Evolutionary conservation across 2,113 vertebrate species (phyloP).

Genomic region (Oncorhynchus mykiss): DNA sequence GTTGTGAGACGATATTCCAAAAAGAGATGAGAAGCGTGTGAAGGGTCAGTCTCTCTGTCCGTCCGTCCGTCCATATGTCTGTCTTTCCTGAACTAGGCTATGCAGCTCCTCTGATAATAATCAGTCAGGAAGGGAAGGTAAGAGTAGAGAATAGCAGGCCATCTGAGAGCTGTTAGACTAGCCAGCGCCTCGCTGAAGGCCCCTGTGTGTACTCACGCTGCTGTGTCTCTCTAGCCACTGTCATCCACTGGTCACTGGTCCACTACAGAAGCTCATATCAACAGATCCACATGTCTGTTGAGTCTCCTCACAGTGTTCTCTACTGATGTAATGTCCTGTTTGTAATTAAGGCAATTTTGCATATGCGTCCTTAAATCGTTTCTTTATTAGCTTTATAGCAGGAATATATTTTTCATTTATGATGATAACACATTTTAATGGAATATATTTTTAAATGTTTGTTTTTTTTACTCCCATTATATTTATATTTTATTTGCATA

Average conservation of each 20-base stretch:
- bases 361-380: neutral
- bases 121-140: constrained; percentile 54
- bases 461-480: too few relatives aligned
- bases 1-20: neutral
- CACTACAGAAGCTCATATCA: neutral
- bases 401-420: neutral
- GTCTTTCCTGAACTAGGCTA: constrained; percentile 17
- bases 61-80: constrained; percentile 9
- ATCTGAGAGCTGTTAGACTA: constrained; percentile 51
- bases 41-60: neutral
- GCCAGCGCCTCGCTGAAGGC: constrained; percentile 48
- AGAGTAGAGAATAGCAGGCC: constrained; percentile 27
- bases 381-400: neutral
- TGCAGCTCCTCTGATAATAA: constrained; percentile 56
- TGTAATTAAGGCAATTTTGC: neutral
- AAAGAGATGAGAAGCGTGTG: neutral
- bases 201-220: constrained; percentile 35
- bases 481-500: too few relatives aligned
- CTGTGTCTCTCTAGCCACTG: constrained; percentile 20
- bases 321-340: neutral
- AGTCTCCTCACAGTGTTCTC: neutral
- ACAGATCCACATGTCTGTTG: neutral
- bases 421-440: neutral
- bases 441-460: too few relatives aligned
- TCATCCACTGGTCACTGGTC: neutral